phyloP scores from a whole-genome alignment of 2,113 vertebrate genomes.

The Lamprotornis superbus region DNA sequence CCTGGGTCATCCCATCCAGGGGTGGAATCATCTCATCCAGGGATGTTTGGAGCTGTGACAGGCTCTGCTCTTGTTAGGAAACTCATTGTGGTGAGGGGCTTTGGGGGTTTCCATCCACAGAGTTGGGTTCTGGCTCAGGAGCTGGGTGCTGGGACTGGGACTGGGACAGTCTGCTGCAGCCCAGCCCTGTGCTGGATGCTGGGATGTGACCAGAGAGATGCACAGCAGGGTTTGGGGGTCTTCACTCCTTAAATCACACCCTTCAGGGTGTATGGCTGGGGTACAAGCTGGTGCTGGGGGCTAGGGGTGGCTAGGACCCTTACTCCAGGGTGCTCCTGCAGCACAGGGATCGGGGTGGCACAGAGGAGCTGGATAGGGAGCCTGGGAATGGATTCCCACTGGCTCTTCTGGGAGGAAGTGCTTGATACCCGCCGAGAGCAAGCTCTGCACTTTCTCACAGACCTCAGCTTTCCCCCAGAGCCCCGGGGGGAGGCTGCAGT shows the following conservation, averaged over 20 bases:
- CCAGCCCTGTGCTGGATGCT: background rate
- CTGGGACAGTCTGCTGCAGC: background rate
- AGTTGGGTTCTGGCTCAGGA: background rate
- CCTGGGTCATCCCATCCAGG: fast-evolving
- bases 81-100: background rate
- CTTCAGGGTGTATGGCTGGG: background rate
- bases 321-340: background rate
- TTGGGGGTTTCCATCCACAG: background rate
- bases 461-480: background rate
- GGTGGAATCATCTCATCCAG: background rate
- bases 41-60: background rate
- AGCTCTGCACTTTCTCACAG: constrained; percentile 52
- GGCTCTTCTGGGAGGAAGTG: background rate
- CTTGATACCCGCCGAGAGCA: background rate
- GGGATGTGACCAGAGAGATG: background rate
- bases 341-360: background rate
- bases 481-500: background rate
- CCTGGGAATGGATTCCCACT: background rate
- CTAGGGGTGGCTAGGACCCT: background rate
- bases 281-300: background rate
- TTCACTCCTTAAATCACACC: background rate
- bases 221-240: background rate
- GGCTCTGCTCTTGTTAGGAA: background rate
- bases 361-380: fast-evolving
- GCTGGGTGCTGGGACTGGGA: background rate